phyloP scores from a whole-genome alignment of 2,888 invertebrate species.

The Taenaris catops region DNA sequence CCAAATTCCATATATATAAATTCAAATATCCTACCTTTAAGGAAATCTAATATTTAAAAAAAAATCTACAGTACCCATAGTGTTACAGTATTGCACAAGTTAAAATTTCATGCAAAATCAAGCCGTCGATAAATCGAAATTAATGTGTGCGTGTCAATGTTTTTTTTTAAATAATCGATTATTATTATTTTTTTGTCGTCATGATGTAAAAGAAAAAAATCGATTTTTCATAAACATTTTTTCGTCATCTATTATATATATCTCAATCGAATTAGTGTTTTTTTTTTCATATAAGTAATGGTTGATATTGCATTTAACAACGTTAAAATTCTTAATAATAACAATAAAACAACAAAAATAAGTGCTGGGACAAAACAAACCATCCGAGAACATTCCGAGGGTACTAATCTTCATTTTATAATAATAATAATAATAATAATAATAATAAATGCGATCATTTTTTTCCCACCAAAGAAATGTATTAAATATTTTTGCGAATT shows the following conservation, averaged over 20 bases:
- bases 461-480: constrained; percentile 56
- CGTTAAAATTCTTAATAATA: constrained; percentile 76
- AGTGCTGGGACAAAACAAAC: constrained; percentile 62
- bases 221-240: not conserved
- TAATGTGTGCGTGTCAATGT: constrained; percentile 17
- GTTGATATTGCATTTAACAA: constrained; percentile 68
- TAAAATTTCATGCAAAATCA: constrained; percentile 63
- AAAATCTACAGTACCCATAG: constrained; percentile 55
- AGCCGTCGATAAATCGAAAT: constrained; percentile 42
- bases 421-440: constrained; percentile 19
- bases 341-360: constrained; percentile 76
- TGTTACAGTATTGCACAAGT: constrained; percentile 64
- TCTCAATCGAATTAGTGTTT: too few relatives aligned
- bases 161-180: constrained; percentile 17
- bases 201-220: constrained; percentile 1
- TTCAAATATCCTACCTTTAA: constrained; percentile 45
- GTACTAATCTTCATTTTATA: constrained; percentile 48
- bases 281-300: constrained; percentile 10
- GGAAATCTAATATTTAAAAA: constrained; percentile 49
- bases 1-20: constrained; percentile 33
- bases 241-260: too few relatives aligned
- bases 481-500: constrained; percentile 60
- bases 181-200: too few relatives aligned
- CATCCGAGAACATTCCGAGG: constrained; percentile 69
- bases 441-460: constrained; percentile 69